Conservation (phyloP, 2,113 vertebrate genomes). For the Caranx ignobilis region DNA sequence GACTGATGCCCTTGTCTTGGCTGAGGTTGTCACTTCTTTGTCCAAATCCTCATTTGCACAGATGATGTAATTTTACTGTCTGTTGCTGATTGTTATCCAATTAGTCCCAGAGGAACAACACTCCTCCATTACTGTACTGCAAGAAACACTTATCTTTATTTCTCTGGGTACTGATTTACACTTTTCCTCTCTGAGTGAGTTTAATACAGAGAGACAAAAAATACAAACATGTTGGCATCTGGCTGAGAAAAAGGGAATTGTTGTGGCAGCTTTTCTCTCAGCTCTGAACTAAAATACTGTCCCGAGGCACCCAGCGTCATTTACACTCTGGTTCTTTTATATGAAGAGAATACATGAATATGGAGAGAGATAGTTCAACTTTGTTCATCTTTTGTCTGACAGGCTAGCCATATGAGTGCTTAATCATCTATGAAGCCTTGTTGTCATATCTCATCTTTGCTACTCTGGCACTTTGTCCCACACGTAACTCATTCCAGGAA, state of each 20-base stretch:
- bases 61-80: neutral
- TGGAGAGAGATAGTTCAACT: neutral
- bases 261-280: no score
- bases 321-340: constrained; percentile 10
- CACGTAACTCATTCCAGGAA: neutral
- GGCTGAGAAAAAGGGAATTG: no score
- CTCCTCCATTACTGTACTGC: neutral
- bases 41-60: neutral
- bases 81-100: neutral
- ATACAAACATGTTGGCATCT: no score
- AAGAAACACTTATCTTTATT: neutral
- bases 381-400: neutral
- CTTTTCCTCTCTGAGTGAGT: no score
- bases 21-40: no score
- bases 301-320: neutral
- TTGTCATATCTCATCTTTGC: neutral
- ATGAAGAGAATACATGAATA: no score
- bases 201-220: neutral
- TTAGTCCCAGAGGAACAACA: no score
- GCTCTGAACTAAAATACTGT: neutral
- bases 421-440: neutral
- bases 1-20: no score
- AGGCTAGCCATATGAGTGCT: neutral
- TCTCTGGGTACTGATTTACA: neutral
- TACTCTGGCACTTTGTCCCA: neutral